Conservation (phyloP, 2,888 invertebrate species). For the Lacanobia oleracea region DNA sequence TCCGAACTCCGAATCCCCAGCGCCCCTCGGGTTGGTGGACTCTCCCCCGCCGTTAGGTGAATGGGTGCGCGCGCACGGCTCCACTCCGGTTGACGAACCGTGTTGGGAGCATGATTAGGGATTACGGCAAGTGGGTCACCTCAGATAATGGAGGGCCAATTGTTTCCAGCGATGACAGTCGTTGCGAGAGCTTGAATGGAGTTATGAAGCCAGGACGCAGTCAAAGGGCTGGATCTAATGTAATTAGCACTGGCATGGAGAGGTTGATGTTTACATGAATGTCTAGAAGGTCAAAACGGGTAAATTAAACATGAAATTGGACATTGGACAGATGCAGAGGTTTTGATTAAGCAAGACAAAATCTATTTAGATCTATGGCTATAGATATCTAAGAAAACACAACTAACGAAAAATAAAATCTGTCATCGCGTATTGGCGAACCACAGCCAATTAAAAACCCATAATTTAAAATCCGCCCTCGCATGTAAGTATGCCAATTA, state of each 20-base stretch:
- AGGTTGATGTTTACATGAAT: constrained; percentile 5
- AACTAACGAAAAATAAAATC: background rate
- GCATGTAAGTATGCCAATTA: constrained; percentile 14
- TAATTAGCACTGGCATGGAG: constrained; percentile 9
- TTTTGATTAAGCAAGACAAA: background rate
- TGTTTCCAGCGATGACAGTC: constrained; percentile 52
- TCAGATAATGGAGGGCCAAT: constrained; percentile 66
- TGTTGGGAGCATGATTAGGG: constrained; percentile 69
- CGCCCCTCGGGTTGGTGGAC: constrained; percentile 52
- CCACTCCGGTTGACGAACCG: constrained; percentile 67
- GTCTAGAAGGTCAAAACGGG: background rate
- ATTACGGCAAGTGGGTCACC: constrained; percentile 77
- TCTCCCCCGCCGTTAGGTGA: constrained; percentile 69
- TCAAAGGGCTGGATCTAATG: constrained; percentile 32
- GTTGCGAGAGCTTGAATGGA: constrained; percentile 63
- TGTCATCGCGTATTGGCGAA: background rate
- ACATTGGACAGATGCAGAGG: background rate
- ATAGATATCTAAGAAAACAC: background rate
- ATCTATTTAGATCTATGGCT: background rate
- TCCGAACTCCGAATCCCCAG: constrained; percentile 53
- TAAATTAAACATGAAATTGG: background rate
- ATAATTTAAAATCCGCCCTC: constrained; percentile 1
- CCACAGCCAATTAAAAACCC: constrained; percentile 1
- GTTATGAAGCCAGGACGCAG: constrained; percentile 41
- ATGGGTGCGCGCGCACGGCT: constrained; percentile 86